Base-by-base conservation (phyloP, 1,140 invertebrate genomes). In the Hylaeus anthracinus region DNA sequence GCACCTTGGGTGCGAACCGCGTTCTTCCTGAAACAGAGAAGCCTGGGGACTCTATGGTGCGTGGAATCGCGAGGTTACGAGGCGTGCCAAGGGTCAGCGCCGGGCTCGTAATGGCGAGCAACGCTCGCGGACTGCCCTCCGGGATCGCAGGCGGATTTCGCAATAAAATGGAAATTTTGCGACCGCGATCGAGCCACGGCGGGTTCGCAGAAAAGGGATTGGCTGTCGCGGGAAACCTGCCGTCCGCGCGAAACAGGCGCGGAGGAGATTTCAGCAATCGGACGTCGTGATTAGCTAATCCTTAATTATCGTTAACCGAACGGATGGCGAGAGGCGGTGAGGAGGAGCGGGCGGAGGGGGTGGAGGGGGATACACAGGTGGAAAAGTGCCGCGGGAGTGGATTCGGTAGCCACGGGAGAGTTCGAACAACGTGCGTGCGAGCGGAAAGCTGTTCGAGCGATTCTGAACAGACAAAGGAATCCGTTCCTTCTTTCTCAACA, bases 11-110 rank as follows among this genome's bases (percentile, higher is more conserved):
- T 26, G 26, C 26, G 26, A 26, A 26, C 26, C 26, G 26, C 26
- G 26, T 26, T 26, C 26, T 26, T 26, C 26, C 26, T 26, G 26
- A 26, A 26, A 26, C 26, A 26, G 26, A 26, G 26, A 26, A 26
- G 26, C 26, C 26, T 26, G 61, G 8, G 58, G 10, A 65, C 9
- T 14, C 71, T 48, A 26, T 56, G 73, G 66, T 63, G 81, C 61
- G 79, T 64, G 60, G 51, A 41, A 37, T 56, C 58, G 70, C 66
- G 63, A 70, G 55, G 77, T 45, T 79, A 45, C 79, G 65, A 75
- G 26, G 26, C 67, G 80, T 86, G 85, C 79, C 84, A 83, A 14
- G 79, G 85, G 80, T 86, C 84, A 86, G 84, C 82, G 74, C 82
- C 74, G 75, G 58, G 26, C 61, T 64, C 71, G 43, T 86, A 81